Percentiles rank a stretch among this genome's conserved stretches.
Evolutionary conservation across 2,888 invertebrate species (phyloP).

Genomic region (Mallateleia sp.): DNA sequence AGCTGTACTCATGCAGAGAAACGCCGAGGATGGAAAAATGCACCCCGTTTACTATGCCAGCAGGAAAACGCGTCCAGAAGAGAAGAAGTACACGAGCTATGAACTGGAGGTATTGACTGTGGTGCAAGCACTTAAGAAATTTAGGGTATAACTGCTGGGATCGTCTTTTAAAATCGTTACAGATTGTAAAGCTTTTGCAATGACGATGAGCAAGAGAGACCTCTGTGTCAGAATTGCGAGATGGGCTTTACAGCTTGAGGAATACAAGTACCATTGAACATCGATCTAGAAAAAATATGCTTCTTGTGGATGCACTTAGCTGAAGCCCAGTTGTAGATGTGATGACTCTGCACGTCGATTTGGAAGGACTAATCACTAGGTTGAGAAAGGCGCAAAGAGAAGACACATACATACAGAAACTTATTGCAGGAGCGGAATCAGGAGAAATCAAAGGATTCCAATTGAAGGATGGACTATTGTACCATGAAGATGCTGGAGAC

Average conservation of each 20-base stretch:
- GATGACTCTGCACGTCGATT: slow-evolving; percentile 37
- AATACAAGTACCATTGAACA: slow-evolving; percentile 79
- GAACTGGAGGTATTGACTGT: slow-evolving; percentile 81
- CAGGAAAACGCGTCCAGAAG: slow-evolving; percentile 67
- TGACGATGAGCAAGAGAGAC: slow-evolving; percentile 78
- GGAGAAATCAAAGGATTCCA: slow-evolving; percentile 3
- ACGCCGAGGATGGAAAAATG: not conserved
- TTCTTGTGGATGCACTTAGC: slow-evolving; percentile 80
- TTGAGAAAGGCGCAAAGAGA: slow-evolving; percentile 54
- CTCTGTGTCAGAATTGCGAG: slow-evolving; percentile 10
- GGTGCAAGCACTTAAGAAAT: slow-evolving; percentile 75
- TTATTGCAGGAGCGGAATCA: slow-evolving; percentile 21
- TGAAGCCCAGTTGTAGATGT: slow-evolving; percentile 70
- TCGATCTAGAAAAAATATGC: slow-evolving; percentile 76
- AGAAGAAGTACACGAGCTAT: slow-evolving; percentile 79
- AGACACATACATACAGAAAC: slow-evolving; percentile 30
- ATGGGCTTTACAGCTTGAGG: slow-evolving; percentile 53
- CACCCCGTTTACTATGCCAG: not conserved
- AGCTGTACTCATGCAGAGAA: not conserved
- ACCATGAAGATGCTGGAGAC: slow-evolving; percentile 29
- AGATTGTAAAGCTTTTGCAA: slow-evolving; percentile 78
- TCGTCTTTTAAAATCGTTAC: slow-evolving; percentile 29
- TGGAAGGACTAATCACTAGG: slow-evolving; percentile 45
- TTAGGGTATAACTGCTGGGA: slow-evolving; percentile 37
- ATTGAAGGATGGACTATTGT: slow-evolving; percentile 35